Base-by-base conservation (phyloP, 2,888 invertebrate species). In the Congeria kusceri region DNA sequence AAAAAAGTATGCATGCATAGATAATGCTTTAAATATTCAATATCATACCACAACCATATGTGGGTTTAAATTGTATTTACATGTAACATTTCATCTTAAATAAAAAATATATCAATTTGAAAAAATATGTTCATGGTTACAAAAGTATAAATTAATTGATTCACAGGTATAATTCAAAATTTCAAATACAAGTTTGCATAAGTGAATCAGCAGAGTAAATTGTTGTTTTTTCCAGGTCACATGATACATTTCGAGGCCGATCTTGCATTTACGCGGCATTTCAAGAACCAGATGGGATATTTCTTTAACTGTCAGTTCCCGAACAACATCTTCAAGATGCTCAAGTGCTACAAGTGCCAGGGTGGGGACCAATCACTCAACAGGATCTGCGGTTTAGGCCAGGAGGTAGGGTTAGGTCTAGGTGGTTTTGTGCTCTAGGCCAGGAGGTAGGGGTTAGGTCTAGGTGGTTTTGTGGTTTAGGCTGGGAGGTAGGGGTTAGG, bases 231-330 rank as follows among this genome's bases (percentile, higher is more conserved):
- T 81, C 18, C 82, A 91, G 91, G 90, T 66, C 90, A 90, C 65
- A 66, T 90, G 76, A 87, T 91, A 29, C 90, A 91, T 65, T 88
- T 90, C 79, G 84, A 87, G 59, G 88, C 87, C 9, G 89, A 90
- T 68, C 77, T 85, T 53, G 90, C 87, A 0, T 91, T 91, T 70
- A 74, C 82, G 61, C 88, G 87, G 64, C 70, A 77, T 3, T 85
- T 80, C 53, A 71, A 82, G 44, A 77, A 84, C n/a, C 74, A 88
- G 20, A 49, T 84, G 18, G 87, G 85, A 1, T 91, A 89, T 77
- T 81, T 91, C 64, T 81, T 88, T 69, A 88, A 90, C 73, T 91
- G 91, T 62, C 91, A 90, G 79, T 91, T 90, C 68, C 91, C 91
- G 11, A 89, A 88, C 64, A 79, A 89, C 20, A 87, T 87, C 25